Conservation (phyloP, 2,113 vertebrate species). For the Sorex fumeus region DNA sequence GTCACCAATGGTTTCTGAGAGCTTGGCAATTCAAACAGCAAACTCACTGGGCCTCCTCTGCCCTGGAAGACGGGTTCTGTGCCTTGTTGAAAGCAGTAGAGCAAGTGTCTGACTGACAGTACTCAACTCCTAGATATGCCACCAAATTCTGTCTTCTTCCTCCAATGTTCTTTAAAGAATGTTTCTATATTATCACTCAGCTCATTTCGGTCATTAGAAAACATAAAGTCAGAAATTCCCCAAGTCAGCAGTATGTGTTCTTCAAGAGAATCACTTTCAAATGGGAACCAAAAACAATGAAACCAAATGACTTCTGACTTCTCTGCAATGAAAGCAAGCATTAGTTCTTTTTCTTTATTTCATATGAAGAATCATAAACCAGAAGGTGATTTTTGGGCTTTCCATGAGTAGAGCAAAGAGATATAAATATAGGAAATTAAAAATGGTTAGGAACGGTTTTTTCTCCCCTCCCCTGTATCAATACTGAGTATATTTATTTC, state of each 20-base stretch:
- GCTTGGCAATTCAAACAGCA: neutral
- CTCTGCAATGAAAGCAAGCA: neutral
- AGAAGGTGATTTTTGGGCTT: constrained; percentile 17
- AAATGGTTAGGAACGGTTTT: neutral
- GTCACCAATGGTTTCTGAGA: neutral
- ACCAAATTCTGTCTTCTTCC: neutral
- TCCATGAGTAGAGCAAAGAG: constrained; percentile 31
- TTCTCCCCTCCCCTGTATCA: neutral
- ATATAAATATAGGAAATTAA: constrained; percentile 28
- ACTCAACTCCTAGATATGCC: neutral
- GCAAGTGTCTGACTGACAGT: neutral
- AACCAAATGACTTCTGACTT: constrained; percentile 38
- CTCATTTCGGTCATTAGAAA: constrained; percentile 42
- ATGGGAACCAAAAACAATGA: constrained; percentile 63
- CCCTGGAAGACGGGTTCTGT: neutral
- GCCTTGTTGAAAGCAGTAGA: neutral
- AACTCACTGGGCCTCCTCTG: neutral
- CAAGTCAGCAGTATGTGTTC: neutral
- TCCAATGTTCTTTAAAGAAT: neutral
- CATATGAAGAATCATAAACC: neutral
- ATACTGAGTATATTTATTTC: neutral
- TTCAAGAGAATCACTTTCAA: constrained; percentile 55
- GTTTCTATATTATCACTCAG: neutral
- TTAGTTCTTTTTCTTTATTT: constrained; percentile 20
- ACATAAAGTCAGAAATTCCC: constrained; percentile 61